phyloP scores from a whole-genome alignment of 2,113 vertebrate species.

The Chlamydotis undulata region DNA sequence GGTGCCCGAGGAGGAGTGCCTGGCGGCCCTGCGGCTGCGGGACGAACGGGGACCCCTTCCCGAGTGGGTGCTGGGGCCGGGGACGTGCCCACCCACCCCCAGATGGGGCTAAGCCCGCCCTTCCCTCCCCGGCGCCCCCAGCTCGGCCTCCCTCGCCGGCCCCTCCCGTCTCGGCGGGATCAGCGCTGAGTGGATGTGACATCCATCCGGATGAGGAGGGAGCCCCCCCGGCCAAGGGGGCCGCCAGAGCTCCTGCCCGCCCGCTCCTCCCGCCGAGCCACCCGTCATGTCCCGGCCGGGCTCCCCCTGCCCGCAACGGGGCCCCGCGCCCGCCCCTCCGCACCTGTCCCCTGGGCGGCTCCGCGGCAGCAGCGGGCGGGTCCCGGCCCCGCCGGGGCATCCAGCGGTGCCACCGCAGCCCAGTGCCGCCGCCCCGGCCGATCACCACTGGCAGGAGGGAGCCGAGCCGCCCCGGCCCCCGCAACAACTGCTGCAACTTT shows the following conservation, averaged over 20 bases:
- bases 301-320: not conserved
- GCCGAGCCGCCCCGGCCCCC: not conserved
- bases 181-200: conserved; percentile 64
- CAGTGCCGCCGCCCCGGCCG: not conserved
- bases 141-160: not conserved
- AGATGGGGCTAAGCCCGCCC: not conserved
- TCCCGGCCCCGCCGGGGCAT: not conserved
- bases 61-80: no score
- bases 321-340: not conserved
- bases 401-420: not conserved
- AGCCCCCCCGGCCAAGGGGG: not conserved
- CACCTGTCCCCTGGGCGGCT: not conserved
- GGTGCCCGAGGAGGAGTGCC: not conserved
- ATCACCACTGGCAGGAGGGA: not conserved
- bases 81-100: not conserved
- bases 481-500: conserved; percentile 32
- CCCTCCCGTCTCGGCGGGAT: conserved; percentile 46
- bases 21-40: not conserved
- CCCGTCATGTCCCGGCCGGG: not conserved
- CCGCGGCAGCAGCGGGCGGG: not conserved
- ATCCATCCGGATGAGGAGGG: conserved; percentile 62
- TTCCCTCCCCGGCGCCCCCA: not conserved
- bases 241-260: not conserved
- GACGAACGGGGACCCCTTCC: not conserved
- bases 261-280: not conserved